Evolutionary conservation across 2,888 invertebrate species (phyloP).

Genomic region (Eristalis intricaria): DNA sequence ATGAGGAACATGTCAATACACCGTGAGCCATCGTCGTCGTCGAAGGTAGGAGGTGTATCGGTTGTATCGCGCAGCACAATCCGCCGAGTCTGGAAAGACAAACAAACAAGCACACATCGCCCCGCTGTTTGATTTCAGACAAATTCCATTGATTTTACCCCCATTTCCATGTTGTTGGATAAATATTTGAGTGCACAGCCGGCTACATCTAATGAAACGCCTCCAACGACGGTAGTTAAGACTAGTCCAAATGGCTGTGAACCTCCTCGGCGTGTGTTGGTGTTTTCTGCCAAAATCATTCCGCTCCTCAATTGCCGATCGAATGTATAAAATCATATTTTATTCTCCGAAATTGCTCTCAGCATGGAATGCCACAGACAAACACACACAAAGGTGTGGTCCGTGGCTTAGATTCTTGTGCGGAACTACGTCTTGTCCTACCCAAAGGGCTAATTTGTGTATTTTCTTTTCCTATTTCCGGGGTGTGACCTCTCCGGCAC

Average conservation of each 20-base stretch:
- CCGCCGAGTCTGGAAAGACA: constrained; percentile 45
- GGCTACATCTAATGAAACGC: constrained; percentile 17
- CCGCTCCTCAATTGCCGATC: neutral
- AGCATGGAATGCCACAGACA: neutral
- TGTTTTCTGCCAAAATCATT: constrained; percentile 1
- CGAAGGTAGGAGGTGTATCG: neutral
- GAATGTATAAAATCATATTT: neutral
- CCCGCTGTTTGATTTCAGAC: constrained; percentile 36
- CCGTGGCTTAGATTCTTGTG: neutral
- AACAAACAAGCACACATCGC: constrained; percentile 46
- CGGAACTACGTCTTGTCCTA: constrained; percentile 14
- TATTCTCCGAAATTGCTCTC: neutral
- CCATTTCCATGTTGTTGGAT: constrained; percentile 21
- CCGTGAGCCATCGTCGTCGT: constrained; percentile 7
- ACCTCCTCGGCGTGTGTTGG: neutral
- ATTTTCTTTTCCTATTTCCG: constrained; percentile 55
- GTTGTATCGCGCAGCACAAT: constrained; percentile 5
- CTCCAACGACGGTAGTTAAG: neutral
- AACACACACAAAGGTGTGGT: constrained; percentile 1
- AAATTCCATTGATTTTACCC: constrained; percentile 59
- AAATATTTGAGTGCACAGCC: constrained; percentile 43
- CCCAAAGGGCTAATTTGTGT: constrained; percentile 38
- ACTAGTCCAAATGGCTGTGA: no score
- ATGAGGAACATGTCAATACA: constrained; percentile 57
- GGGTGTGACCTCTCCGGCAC: constrained; percentile 41